phyloP scores from a whole-genome alignment of 2,113 vertebrate genomes.

The Loxodonta africana region DNA sequence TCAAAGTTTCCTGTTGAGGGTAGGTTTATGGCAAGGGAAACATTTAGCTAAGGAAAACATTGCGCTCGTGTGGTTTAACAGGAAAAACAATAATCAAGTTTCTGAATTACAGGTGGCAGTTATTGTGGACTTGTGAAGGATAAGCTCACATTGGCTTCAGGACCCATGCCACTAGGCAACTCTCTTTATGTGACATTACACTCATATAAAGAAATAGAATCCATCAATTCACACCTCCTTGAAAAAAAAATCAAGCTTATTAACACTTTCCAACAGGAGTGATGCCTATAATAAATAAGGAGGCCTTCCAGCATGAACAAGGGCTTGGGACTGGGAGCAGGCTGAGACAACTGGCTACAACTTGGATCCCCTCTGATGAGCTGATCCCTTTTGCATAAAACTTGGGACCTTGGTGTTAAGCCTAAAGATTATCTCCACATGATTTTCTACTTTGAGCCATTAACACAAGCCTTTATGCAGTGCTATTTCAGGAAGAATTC shows the following conservation, averaged over 20 bases:
- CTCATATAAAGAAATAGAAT: slow-evolving; percentile 6
- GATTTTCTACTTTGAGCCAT: not conserved
- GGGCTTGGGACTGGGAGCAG: not conserved
- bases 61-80: not conserved
- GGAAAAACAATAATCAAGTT: not conserved
- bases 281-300: not conserved
- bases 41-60: not conserved
- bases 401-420: not conserved
- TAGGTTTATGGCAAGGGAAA: slow-evolving; percentile 25
- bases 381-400: not conserved
- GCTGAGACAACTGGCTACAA: not conserved
- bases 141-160: not conserved
- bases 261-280: not conserved
- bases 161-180: not conserved
- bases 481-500: slow-evolving; percentile 28
- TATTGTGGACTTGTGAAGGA: not conserved
- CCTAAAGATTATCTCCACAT: not conserved
- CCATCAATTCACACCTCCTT: not conserved
- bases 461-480: not conserved
- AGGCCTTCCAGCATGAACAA: not conserved
- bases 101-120: not conserved
- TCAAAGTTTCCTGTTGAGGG: not conserved
- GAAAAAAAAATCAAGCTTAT: not conserved
- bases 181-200: not conserved
- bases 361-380: not conserved